Percentiles rank a stretch among this genome's conserved stretches.
Conservation (phyloP, 2,888 invertebrate genomes). For the Lomographa bimaculata region DNA sequence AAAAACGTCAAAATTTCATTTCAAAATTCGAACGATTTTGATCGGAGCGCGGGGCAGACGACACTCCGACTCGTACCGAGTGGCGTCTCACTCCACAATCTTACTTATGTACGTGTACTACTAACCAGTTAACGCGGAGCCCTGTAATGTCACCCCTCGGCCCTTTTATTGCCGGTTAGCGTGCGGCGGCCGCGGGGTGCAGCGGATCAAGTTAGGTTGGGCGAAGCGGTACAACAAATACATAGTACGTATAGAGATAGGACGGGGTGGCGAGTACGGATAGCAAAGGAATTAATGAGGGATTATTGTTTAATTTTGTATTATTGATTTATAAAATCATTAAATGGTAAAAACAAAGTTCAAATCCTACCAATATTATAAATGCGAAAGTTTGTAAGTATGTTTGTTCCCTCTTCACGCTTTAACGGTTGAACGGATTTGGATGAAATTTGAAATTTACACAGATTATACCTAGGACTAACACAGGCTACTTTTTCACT, state of each 20-base stretch:
- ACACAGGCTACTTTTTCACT: no score
- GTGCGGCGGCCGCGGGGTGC: conserved; percentile 49
- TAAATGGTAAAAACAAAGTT: no score
- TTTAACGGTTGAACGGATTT: no score
- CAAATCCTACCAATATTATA: no score
- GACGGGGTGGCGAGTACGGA: conserved; percentile 71
- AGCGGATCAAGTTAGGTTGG: conserved; percentile 59
- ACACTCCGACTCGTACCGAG: conserved; percentile 69
- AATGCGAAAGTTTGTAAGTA: no score
- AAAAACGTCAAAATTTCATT: conserved; percentile 64
- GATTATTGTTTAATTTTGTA: no score
- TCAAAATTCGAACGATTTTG: conserved; percentile 76
- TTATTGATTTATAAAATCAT: no score
- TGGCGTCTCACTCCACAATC: conserved; percentile 65
- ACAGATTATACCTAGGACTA: no score
- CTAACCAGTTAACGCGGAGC: conserved; percentile 49
- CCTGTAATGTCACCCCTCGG: conserved; percentile 54
- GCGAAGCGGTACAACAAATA: conserved; percentile 79
- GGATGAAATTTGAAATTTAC: no score
- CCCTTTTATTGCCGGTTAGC: conserved; percentile 49
- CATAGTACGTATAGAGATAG: conserved; percentile 71
- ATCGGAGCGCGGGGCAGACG: conserved; percentile 78
- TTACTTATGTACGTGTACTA: conserved; percentile 67
- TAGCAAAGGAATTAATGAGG: conserved; percentile 39
- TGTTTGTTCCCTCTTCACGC: no score